Evolutionary conservation across 1,140 invertebrate genomes (phyloP).

Genomic region (Sycobia sp.): DNA sequence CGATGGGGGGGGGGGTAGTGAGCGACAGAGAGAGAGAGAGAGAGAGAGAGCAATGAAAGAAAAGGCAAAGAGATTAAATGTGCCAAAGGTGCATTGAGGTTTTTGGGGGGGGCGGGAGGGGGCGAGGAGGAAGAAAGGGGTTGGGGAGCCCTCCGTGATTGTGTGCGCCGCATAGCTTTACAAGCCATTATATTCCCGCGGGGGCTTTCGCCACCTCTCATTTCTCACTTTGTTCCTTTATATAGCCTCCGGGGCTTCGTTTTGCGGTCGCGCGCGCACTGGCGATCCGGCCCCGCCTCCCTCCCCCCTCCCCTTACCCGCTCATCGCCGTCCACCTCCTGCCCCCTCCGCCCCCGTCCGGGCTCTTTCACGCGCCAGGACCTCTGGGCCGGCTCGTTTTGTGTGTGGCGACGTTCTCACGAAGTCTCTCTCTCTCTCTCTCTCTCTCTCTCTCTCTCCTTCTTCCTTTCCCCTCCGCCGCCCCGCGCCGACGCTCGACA

Average conservation of each 20-base stretch:
- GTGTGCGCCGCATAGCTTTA: background rate
- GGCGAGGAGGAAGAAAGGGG: background rate
- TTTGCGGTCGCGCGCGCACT: too few relatives aligned
- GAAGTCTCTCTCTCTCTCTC: background rate
- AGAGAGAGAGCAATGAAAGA: background rate
- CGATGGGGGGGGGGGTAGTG: background rate
- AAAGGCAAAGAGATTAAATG: background rate
- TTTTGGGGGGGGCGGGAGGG: background rate
- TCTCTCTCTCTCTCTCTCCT: background rate
- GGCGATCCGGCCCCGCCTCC: too few relatives aligned
- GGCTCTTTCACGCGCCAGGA: too few relatives aligned
- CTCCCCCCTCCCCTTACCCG: too few relatives aligned
- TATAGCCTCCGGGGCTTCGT: too few relatives aligned
- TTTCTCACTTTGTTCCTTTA: slow-evolving; percentile 8
- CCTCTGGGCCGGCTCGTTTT: too few relatives aligned
- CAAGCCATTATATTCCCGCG: slow-evolving; percentile 2
- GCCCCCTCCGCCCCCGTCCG: too few relatives aligned
- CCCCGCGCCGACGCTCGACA: too few relatives aligned
- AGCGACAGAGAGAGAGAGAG: background rate
- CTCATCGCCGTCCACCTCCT: too few relatives aligned
- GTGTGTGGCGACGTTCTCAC: background rate
- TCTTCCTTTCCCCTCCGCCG: background rate
- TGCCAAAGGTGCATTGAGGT: background rate
- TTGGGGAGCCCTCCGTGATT: background rate
- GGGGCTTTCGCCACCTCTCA: background rate